phyloP scores from a whole-genome alignment of 1,140 invertebrate species.

The Diploscapter pachys region DNA sequence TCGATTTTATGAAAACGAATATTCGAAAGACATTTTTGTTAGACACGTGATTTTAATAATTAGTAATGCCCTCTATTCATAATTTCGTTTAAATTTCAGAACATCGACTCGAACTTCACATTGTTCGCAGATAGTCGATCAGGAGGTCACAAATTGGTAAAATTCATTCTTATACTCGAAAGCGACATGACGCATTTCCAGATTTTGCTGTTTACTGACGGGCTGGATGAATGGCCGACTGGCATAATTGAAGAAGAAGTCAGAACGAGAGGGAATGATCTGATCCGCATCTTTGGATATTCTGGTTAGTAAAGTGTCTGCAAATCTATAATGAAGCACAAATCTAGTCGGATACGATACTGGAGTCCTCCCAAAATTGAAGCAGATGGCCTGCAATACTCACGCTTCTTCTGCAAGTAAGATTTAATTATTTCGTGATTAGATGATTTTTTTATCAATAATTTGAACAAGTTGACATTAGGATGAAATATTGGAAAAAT shows the following conservation, averaged over 20 bases:
- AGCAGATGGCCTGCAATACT: conserved; percentile 47
- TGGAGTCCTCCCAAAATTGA: conserved; percentile 43
- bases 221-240: conserved; percentile 56
- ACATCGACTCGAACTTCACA: conserved; percentile 22
- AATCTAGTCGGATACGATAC: conserved; percentile 51
- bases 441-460: no score
- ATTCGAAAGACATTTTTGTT: background rate
- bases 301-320: no score
- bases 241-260: conserved; percentile 44
- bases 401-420: conserved; percentile 35
- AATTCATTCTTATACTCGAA: no score
- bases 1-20: no score
- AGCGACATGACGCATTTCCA: no score
- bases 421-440: background rate
- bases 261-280: conserved; percentile 35
- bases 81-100: conserved; percentile 14
- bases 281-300: conserved; percentile 18
- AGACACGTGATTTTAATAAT: background rate
- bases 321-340: no score
- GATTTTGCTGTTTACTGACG: conserved; percentile 53
- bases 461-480: no score
- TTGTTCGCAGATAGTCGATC: conserved; percentile 29
- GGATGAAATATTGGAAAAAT: no score
- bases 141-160: conserved; percentile 52
- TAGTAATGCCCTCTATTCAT: conserved; percentile 3